Conservation (phyloP, 35 echinoderm and acorn worm species). For the Apostichopus californicus region DNA sequence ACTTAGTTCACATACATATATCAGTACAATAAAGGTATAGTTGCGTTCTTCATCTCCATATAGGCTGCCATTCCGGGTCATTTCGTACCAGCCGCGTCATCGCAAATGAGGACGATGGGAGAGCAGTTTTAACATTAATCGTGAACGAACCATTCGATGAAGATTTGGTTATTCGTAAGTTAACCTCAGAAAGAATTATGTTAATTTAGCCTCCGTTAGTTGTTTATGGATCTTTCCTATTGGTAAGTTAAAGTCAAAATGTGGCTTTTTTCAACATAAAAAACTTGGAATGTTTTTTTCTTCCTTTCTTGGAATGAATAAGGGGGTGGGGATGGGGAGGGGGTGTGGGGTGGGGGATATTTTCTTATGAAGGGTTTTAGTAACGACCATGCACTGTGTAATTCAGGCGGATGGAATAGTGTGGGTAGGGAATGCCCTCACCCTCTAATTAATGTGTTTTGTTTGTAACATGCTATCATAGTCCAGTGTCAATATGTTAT, state of each 20-base stretch:
- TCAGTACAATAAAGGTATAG: too few relatives aligned
- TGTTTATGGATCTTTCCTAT: neutral
- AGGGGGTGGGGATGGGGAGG: neutral
- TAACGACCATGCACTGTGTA: too few relatives aligned
- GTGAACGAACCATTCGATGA: slow-evolving; percentile 26
- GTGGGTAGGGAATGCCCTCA: too few relatives aligned
- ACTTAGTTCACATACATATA: neutral
- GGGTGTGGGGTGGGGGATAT: neutral
- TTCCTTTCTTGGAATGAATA: too few relatives aligned
- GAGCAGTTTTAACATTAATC: slow-evolving; percentile 20
- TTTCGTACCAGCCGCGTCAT: slow-evolving; percentile 43
- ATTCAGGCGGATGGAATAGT: too few relatives aligned
- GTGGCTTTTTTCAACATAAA: too few relatives aligned
- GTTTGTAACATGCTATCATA: too few relatives aligned
- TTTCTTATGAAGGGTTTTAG: neutral
- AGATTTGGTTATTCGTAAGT: slow-evolving; percentile 31
- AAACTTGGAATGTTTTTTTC: too few relatives aligned
- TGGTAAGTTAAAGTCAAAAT: neutral
- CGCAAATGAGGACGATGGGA: neutral
- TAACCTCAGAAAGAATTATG: neutral
- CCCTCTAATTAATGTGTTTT: too few relatives aligned
- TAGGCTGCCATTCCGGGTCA: slow-evolving; percentile 47
- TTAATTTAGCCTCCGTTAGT: neutral
- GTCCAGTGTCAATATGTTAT: neutral
- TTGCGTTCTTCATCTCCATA: too few relatives aligned